Conservation (phyloP, 2,113 vertebrate genomes). For the Ardeotis arabs region DNA sequence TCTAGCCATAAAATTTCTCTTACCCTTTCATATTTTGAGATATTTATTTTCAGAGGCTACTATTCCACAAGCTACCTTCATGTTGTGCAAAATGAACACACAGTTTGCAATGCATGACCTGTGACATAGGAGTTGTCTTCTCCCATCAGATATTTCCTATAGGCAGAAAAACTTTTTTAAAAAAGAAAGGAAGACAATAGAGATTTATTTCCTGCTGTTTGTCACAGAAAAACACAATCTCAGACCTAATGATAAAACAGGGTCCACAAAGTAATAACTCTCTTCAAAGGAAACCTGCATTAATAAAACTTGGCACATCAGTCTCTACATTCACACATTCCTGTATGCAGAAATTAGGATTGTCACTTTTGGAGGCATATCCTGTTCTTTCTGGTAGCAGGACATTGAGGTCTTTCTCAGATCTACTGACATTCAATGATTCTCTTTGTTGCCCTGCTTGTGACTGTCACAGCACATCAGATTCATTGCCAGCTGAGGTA, state of each 20-base stretch:
- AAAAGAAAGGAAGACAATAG: not conserved
- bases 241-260: not conserved
- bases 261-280: not conserved
- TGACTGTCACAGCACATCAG: constrained; percentile 12
- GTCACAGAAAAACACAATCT: not conserved
- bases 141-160: not conserved
- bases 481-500: not conserved
- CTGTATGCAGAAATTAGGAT: not conserved
- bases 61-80: not conserved
- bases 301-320: not conserved
- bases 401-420: not conserved
- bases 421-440: not conserved
- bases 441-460: constrained; percentile 24
- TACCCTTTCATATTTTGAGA: not conserved
- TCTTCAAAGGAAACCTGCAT: not conserved
- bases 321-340: not conserved
- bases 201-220: not conserved
- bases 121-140: not conserved
- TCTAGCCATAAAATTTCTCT: not conserved
- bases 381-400: not conserved
- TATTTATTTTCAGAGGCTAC: not conserved
- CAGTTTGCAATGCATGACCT: not conserved
- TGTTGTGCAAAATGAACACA: not conserved
- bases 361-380: not conserved
- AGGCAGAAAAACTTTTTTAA: not conserved